Conservation (phyloP, 1,140 invertebrate species). For the Pygmarrhopalites habei region DNA sequence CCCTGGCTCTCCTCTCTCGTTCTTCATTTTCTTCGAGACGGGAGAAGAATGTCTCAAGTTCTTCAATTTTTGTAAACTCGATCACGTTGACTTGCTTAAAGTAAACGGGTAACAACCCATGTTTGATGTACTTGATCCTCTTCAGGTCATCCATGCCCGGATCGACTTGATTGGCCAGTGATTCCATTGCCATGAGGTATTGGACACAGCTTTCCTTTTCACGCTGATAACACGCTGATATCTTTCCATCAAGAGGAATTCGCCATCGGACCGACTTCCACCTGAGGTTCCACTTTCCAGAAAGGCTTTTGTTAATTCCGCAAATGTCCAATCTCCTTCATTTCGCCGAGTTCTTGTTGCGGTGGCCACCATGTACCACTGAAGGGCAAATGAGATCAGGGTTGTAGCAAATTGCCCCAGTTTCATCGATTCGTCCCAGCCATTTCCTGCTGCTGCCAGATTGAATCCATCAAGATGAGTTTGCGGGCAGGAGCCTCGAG, state of each 20-base stretch:
- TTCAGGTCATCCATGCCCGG: background rate
- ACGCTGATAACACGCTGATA: too few species aligned
- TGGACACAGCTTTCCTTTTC: background rate
- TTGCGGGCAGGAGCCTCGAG: background rate
- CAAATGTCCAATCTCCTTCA: background rate
- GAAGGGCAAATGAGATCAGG: background rate
- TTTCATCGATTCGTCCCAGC: background rate
- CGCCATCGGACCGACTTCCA: background rate
- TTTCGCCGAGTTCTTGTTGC: background rate
- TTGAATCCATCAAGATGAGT: background rate
- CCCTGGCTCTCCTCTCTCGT: background rate
- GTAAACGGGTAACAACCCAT: background rate
- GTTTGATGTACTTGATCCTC: background rate
- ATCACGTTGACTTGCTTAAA: background rate
- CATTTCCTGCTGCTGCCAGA: background rate
- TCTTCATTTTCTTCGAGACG: background rate
- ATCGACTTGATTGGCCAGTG: background rate
- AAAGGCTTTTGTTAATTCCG: background rate
- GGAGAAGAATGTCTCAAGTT: background rate
- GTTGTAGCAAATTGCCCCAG: background rate
- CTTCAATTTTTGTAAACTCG: background rate
- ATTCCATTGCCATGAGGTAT: background rate
- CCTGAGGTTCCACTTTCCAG: background rate
- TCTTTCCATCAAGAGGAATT: background rate
- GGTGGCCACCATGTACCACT: background rate